These are phyloP conservation scores for Polyploca ridens DNA, from an alignment of 2,888 invertebrate species.

Conservation along the genomic window DNA sequence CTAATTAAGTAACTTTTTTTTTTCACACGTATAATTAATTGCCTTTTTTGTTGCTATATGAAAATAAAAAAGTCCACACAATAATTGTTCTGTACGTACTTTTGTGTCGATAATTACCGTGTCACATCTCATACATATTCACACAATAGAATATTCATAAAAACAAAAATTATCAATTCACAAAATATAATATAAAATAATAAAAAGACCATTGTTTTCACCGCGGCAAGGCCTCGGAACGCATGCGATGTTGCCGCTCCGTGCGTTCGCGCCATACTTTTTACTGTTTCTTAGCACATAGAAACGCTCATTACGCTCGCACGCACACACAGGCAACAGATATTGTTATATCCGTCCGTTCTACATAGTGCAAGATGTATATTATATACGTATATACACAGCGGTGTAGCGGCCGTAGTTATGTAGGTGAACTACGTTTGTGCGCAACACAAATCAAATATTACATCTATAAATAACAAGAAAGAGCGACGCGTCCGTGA, in stretches of 20 bases:
- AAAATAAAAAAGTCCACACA: background rate
- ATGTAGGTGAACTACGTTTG: slow-evolving; percentile 78
- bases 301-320: slow-evolving; percentile 79
- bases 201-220: slow-evolving; percentile 78
- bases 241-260: slow-evolving; percentile 77
- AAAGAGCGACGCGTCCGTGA: slow-evolving; percentile 69
- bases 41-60: too few relatives aligned
- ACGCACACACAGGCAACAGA: slow-evolving; percentile 65
- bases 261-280: slow-evolving; percentile 84
- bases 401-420: slow-evolving; percentile 68
- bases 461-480: slow-evolving; percentile 69
- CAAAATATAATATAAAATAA: slow-evolving; percentile 54
- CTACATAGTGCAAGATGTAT: slow-evolving; percentile 79
- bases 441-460: slow-evolving; percentile 75
- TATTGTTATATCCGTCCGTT: slow-evolving; percentile 76
- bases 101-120: background rate
- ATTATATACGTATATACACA: slow-evolving; percentile 73
- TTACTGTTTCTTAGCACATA: slow-evolving; percentile 85
- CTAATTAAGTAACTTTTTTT: background rate
- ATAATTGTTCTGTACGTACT: background rate
- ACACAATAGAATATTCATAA: slow-evolving; percentile 30
- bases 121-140: slow-evolving; percentile 25
- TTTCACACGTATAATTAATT: background rate
- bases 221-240: slow-evolving; percentile 72
- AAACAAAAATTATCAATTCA: slow-evolving; percentile 48